phyloP scores from a whole-genome alignment of 2,888 invertebrate species.

The Pseudanteris insignis region DNA sequence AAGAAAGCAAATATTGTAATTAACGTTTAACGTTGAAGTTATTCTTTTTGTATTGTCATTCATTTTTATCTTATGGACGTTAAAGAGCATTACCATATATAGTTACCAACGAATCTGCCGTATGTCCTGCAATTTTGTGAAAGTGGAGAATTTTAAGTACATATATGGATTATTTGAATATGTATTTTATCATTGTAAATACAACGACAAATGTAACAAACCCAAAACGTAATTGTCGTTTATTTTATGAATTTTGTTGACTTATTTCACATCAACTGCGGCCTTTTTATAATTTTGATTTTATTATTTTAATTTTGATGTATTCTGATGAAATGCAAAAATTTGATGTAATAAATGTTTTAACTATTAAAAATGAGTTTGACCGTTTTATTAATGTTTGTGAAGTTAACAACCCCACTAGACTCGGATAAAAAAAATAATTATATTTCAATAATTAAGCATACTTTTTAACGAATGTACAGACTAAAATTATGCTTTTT shows the following conservation, averaged over 20 bases:
- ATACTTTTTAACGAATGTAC: too few relatives aligned
- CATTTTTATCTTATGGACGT: constrained; percentile 27
- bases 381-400: constrained; percentile 21
- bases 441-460: too few relatives aligned
- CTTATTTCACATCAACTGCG: not conserved
- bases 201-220: constrained; percentile 10
- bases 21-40: constrained; percentile 58
- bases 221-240: not conserved
- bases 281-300: constrained; percentile 6
- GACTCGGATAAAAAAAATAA: too few relatives aligned
- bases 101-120: constrained; percentile 20
- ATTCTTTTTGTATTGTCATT: constrained; percentile 47
- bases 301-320: constrained; percentile 4
- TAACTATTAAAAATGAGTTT: constrained; percentile 15
- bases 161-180: constrained; percentile 16
- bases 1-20: constrained; percentile 60
- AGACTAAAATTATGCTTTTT: too few relatives aligned
- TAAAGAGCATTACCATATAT: constrained; percentile 18
- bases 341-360: constrained; percentile 32
- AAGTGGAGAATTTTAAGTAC: constrained; percentile 41
- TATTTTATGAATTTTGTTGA: not conserved
- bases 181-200: constrained; percentile 28
- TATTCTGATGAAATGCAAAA: constrained; percentile 10
- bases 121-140: constrained; percentile 14
- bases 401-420: too few relatives aligned